Evolutionary conservation across 2,797 vertebrate species (phyloP).

Genomic region (Falco biarmicus): DNA sequence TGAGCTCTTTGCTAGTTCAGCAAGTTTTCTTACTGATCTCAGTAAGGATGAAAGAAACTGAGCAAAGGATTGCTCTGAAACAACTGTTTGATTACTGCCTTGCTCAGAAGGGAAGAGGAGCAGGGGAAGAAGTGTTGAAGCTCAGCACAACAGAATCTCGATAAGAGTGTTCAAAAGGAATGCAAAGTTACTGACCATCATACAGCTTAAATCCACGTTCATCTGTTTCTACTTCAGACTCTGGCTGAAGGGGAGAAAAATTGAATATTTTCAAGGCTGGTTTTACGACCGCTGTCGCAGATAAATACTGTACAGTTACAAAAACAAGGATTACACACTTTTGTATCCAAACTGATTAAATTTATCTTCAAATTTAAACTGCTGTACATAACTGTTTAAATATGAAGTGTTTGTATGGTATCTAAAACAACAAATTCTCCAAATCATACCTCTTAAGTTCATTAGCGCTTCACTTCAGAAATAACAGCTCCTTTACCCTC

Average conservation of each 20-base stretch:
- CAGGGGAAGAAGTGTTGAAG: not conserved
- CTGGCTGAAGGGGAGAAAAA: slow-evolving; percentile 78
- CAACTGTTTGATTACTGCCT: not conserved
- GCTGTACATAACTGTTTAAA: not conserved
- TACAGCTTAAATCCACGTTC: slow-evolving; percentile 90
- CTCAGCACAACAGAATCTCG: not conserved
- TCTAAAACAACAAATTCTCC: not conserved
- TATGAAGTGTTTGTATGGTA: no score
- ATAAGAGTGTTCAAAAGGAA: not conserved
- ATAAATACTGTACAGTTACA: not conserved
- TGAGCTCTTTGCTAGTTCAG: not conserved
- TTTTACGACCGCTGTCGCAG: not conserved
- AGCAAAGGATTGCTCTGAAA: not conserved
- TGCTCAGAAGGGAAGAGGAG: not conserved
- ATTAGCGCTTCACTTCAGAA: not conserved
- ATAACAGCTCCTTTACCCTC: not conserved
- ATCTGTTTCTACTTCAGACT: slow-evolving; percentile 85
- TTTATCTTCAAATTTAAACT: not conserved
- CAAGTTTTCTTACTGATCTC: not conserved
- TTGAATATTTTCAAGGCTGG: not conserved
- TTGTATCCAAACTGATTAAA: not conserved
- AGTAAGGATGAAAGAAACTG: not conserved
- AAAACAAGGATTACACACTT: not conserved
- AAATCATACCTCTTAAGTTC: not conserved
- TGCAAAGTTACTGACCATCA: slow-evolving; percentile 84